A percentile compares a stretch with the other conserved stretches of the same genome.
phyloP scores from a whole-genome alignment of 2,113 vertebrate species.

The Leiothrix lutea region DNA sequence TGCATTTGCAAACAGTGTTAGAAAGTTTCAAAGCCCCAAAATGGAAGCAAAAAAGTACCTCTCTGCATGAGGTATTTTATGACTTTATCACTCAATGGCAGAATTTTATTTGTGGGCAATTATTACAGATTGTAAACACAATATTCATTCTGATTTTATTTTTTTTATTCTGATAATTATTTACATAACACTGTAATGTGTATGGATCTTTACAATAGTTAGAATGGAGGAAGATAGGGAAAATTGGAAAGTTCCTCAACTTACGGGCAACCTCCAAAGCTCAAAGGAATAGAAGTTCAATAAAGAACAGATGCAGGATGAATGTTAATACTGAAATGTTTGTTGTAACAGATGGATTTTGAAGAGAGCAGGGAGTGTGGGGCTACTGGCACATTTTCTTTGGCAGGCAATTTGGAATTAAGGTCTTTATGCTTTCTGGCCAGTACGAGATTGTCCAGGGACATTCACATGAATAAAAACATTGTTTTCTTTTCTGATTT shows the following conservation, averaged over 20 bases:
- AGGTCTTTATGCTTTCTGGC: background rate
- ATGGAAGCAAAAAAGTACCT: background rate
- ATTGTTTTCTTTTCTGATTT: background rate
- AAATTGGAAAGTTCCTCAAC: background rate
- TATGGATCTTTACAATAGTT: background rate
- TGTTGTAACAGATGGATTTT: slow-evolving; percentile 14
- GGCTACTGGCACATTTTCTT: background rate
- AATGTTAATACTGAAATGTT: background rate
- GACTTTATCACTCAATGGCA: background rate
- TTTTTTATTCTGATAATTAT: background rate
- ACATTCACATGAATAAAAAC: background rate
- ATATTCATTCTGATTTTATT: background rate
- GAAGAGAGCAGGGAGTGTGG: background rate
- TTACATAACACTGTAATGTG: background rate
- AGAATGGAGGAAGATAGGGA: background rate
- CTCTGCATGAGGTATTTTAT: background rate
- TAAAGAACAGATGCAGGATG: background rate
- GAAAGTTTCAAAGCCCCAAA: background rate
- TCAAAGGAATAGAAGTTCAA: background rate
- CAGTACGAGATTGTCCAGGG: background rate
- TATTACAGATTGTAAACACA: background rate
- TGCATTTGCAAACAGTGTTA: background rate
- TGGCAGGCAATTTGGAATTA: background rate
- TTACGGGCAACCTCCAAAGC: background rate
- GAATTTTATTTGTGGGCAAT: background rate